phyloP scores from a whole-genome alignment of 2,797 vertebrate species.

The Gallinago nigripennis region DNA sequence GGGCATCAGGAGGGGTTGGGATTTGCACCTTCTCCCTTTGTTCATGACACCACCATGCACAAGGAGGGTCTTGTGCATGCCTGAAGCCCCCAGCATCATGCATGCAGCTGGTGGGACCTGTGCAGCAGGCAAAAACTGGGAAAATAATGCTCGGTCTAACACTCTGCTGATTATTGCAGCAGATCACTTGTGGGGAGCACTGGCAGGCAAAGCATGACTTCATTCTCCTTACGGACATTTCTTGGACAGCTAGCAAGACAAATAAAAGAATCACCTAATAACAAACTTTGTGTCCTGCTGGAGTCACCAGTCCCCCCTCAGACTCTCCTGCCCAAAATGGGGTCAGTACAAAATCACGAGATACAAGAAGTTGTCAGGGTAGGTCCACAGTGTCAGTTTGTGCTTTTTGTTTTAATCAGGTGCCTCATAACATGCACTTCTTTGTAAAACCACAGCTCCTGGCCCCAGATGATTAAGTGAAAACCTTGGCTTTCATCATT shows the following conservation, averaged over 20 bases:
- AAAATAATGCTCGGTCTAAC: accelerated
- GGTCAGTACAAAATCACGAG: neutral
- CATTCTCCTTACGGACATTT: neutral
- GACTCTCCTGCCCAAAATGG: neutral
- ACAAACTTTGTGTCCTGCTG: neutral
- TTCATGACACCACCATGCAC: neutral
- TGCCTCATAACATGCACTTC: accelerated
- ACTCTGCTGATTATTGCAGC: neutral
- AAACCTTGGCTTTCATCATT: neutral
- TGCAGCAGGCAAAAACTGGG: neutral
- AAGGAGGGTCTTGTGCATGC: neutral
- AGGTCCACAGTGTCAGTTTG: neutral
- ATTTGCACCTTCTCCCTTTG: neutral
- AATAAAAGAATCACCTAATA: neutral
- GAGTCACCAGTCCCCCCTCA: neutral
- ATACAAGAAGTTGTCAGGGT: neutral
- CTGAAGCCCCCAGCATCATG: neutral
- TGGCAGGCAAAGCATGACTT: neutral
- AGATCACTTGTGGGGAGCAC: neutral
- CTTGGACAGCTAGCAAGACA: neutral
- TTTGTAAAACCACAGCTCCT: neutral
- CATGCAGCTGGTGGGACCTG: accelerated
- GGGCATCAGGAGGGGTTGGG: neutral
- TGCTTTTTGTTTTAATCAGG: neutral
- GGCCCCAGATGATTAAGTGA: neutral